Conservation (phyloP, 2,888 invertebrate genomes). For the Herminia tarsipennalis region DNA sequence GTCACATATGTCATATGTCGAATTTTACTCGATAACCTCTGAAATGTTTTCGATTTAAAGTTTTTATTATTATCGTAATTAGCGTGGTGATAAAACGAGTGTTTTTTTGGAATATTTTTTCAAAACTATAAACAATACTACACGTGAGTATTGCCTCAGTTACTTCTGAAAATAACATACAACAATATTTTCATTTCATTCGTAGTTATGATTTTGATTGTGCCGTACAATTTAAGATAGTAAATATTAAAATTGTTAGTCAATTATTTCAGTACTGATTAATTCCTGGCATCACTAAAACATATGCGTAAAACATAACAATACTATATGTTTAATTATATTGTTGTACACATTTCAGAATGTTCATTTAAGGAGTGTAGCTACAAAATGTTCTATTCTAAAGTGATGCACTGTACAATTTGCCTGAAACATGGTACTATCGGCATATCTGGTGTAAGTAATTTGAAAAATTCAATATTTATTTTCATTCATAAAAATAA, state of each 20-base stretch:
- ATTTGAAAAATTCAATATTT: conserved; percentile 7
- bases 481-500: background rate
- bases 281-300: too few species aligned
- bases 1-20: conserved; percentile 31
- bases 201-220: conserved; percentile 5
- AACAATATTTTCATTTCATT: conserved; percentile 12
- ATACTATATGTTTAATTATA: background rate
- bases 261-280: too few species aligned
- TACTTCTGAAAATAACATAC: conserved; percentile 2
- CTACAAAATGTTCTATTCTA: conserved; percentile 70
- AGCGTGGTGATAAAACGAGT: conserved; percentile 23
- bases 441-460: conserved; percentile 67
- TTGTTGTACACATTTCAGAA: conserved; percentile 59
- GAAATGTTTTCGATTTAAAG: conserved; percentile 51
- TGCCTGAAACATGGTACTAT: conserved; percentile 67
- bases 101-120: conserved; percentile 26
- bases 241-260: too few species aligned
- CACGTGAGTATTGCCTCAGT: conserved; percentile 30
- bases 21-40: conserved; percentile 63
- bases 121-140: conserved; percentile 11
- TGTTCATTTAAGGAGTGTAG: conserved; percentile 57
- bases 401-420: conserved; percentile 71
- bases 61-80: conserved; percentile 32
- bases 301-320: too few species aligned
- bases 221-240: conserved; percentile 5